A percentile compares a stretch with the other conserved stretches of the same genome.
Evolutionary conservation across 1,140 invertebrate genomes (phyloP).

Genomic region (Drosophila hydei): DNA sequence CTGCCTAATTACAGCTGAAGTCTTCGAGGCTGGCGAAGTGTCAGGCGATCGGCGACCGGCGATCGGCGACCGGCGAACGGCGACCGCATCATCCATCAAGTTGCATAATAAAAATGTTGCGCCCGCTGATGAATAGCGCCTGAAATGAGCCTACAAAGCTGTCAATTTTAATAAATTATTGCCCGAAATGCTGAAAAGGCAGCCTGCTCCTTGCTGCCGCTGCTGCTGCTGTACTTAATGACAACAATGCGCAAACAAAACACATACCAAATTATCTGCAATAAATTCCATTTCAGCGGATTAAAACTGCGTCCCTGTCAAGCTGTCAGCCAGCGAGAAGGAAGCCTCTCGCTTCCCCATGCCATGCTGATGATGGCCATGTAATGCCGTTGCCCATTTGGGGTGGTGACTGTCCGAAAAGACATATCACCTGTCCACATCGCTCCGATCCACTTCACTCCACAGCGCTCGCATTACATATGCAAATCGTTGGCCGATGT

Average conservation of each 20-base stretch:
- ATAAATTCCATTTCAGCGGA: constrained; percentile 62
- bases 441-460: constrained; percentile 11
- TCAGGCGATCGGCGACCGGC: constrained; percentile 64
- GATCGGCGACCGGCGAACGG: too few relatives aligned
- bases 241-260: constrained; percentile 81
- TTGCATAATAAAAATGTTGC: constrained; percentile 83
- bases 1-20: constrained; percentile 76
- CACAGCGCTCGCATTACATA: constrained; percentile 50
- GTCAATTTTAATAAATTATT: constrained; percentile 84
- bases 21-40: constrained; percentile 42
- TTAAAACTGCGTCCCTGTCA: constrained; percentile 62
- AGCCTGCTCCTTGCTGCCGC: constrained; percentile 21
- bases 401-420: constrained; percentile 55
- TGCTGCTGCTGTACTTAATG: constrained; percentile 63
- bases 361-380: constrained; percentile 1
- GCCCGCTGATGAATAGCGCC: constrained; percentile 81
- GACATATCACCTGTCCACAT: constrained; percentile 67
- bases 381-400: constrained; percentile 46
- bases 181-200: constrained; percentile 55
- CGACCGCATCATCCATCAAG: constrained; percentile 81
- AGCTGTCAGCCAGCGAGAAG: constrained; percentile 58
- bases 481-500: constrained; percentile 56
- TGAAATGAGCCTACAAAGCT: constrained; percentile 83
- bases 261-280: constrained; percentile 75
- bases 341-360: constrained; percentile 15